These are phyloP conservation scores for Tetanocera ferruginea DNA, from an alignment of 2,888 invertebrate genomes.

Conservation along the genomic window DNA sequence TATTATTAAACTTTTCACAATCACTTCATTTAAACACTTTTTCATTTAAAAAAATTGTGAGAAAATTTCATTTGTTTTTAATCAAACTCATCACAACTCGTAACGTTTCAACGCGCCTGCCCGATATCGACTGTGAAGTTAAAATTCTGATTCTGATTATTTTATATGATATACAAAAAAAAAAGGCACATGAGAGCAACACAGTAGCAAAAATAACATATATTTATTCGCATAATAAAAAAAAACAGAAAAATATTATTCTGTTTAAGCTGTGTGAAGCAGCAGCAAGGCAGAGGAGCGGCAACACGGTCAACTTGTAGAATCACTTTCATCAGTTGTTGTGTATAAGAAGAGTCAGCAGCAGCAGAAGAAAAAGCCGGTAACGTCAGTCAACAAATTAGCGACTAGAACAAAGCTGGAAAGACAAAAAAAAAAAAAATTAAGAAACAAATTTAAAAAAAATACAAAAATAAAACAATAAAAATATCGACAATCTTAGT, in stretches of 20 bases:
- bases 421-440: background rate
- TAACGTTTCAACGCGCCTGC: constrained; percentile 46
- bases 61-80: background rate
- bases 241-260: background rate
- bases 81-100: background rate
- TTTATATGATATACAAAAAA: constrained; percentile 58
- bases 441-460: no score
- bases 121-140: constrained; percentile 55
- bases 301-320: background rate
- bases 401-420: background rate
- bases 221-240: background rate
- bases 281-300: background rate
- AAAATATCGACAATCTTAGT: no score
- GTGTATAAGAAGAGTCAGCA: no score
- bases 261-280: background rate
- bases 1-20: no score
- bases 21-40: no score
- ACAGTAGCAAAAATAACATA: constrained; percentile 11
- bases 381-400: background rate
- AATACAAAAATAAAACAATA: no score
- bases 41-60: background rate
- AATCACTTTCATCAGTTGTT: constrained; percentile 19
- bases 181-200: constrained; percentile 44
- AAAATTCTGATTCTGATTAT: constrained; percentile 64
- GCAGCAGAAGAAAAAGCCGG: background rate